A percentile compares a stretch with the other conserved stretches of the same genome.
Conservation (phyloP, 2,113 vertebrate genomes). For the Fregata magnificens region DNA sequence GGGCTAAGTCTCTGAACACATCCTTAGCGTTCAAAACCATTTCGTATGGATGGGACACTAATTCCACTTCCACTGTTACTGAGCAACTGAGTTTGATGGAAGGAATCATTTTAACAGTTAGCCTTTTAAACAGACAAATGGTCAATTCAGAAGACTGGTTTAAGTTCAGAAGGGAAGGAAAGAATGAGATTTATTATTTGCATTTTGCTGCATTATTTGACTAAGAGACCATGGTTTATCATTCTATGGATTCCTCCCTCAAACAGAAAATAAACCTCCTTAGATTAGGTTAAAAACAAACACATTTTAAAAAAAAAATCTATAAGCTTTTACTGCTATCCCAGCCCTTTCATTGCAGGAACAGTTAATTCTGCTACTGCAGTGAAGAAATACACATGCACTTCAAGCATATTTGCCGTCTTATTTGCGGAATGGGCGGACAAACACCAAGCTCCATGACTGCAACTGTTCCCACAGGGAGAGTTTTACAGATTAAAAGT, state of each 20-base stretch:
- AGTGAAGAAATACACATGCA: background rate
- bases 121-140: conserved; percentile 10
- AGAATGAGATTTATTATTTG: no score
- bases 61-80: conserved; percentile 18
- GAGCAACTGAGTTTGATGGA: background rate
- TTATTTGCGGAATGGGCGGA: background rate
- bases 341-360: background rate
- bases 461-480: background rate
- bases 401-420: background rate
- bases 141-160: background rate
- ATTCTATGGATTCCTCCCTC: background rate
- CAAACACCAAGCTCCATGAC: background rate
- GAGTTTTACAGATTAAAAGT: background rate
- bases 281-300: background rate
- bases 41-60: background rate
- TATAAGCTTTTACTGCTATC: background rate
- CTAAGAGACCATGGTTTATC: background rate
- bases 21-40: background rate
- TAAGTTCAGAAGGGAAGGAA: background rate
- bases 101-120: background rate
- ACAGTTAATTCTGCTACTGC: background rate
- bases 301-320: background rate
- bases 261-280: background rate
- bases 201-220: conserved; percentile 9
- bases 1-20: background rate